Base-by-base conservation (phyloP, 2,113 vertebrate species). In the Perca fluviatilis region DNA sequence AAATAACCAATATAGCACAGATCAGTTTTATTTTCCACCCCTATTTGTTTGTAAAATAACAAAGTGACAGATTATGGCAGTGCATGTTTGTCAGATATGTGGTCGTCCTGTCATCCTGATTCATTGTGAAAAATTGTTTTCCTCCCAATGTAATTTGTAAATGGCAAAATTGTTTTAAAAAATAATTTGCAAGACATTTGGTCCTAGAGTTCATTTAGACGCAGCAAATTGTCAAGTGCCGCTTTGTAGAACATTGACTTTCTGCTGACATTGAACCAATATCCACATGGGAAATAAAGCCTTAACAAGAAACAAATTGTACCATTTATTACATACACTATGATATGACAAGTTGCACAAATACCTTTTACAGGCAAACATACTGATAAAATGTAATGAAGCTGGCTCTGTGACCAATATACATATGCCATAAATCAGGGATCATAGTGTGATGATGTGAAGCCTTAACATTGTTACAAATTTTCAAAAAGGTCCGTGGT, bases 401-500 rank as follows among this genome's bases (percentile, higher is more conserved):
- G 16, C 53, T 30, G 12, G 9, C 46, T 58, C 58, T 54, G 50
- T 50, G 10, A 50, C n/a, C 43, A 18, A 13, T 15, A 69, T 77
- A 60, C 71, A 56, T 21, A 8, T 61, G 14, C 16, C 15, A 30
- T 25, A 69, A 64, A 68, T 49, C 49, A 33, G 1, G 3, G 19
- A 16, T 33, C 1, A 1, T 14, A 13, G 16, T 15, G 13, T 27
- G 25, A 78, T 33, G 23, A 79, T 46, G 21, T 65, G 46, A 65
- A 19, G n/a, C 49, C 63, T 71, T 36, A 69, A 72, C 50, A 36
- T 58, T 77, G 70, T 61, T 54, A 43, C 77, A 80, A 36, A 63
- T 79, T 74, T 87, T 77, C 69, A 77, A 81, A 83, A 79, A 86
- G 68, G 80, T 79, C 78, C 14, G 53, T 7, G 50, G 72, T 33